A percentile compares a stretch with the other conserved stretches of the same genome.
Evolutionary conservation across 2,113 vertebrate species (phyloP).

Genomic region (Oceanodroma tethys): DNA sequence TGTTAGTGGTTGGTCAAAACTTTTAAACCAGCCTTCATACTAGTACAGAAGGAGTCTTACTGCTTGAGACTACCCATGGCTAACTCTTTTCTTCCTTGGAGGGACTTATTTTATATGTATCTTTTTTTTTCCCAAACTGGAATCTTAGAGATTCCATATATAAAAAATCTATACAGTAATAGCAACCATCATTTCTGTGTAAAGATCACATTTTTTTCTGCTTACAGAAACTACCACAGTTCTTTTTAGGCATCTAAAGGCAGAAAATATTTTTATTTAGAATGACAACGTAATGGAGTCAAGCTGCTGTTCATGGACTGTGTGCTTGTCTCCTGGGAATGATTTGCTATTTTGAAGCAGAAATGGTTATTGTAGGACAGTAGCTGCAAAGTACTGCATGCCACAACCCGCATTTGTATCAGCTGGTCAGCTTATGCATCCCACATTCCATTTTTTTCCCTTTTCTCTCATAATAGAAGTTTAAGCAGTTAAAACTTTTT

Average conservation of each 20-base stretch:
- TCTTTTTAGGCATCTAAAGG: neutral
- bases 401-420: neutral
- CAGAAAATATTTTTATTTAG: neutral
- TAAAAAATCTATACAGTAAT: neutral
- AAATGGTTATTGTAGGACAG: neutral
- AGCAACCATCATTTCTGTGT: neutral
- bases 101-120: neutral
- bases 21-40: neutral
- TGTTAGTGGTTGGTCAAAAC: neutral
- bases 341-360: neutral
- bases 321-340: neutral
- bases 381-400: neutral
- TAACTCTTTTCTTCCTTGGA: neutral
- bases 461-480: neutral
- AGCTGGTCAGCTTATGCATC: neutral
- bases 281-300: neutral
- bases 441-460: neutral
- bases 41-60: neutral
- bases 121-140: neutral
- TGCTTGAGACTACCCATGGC: neutral
- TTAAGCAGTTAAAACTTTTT: neutral
- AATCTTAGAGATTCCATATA: neutral
- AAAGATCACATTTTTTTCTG: neutral
- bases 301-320: neutral
- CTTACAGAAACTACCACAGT: neutral